Percentiles rank a stretch among this genome's conserved stretches.
phyloP scores from a whole-genome alignment of 2,888 invertebrate species.

The Ormia ochracea region DNA sequence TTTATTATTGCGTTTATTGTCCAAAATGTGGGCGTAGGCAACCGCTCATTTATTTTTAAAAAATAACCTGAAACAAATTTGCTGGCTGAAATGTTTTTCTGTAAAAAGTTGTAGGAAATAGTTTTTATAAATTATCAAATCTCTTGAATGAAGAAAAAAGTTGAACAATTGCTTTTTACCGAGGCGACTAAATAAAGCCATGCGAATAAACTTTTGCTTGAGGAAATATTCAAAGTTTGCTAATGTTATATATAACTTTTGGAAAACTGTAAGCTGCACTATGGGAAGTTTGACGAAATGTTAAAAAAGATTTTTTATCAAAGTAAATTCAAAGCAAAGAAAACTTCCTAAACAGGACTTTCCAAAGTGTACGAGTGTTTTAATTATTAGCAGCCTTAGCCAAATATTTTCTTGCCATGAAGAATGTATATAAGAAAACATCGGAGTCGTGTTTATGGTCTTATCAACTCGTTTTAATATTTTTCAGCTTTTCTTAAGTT shows the following conservation, averaged over 20 bases:
- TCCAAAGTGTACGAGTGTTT: too few relatives aligned
- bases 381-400: conserved; percentile 7
- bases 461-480: too few relatives aligned
- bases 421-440: too few relatives aligned
- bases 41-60: conserved; percentile 22
- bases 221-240: conserved; percentile 41
- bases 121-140: conserved; percentile 50
- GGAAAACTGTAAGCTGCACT: conserved; percentile 7
- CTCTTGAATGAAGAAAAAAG: not conserved
- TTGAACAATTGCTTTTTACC: conserved; percentile 25
- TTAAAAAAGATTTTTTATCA: not conserved
- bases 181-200: conserved; percentile 57
- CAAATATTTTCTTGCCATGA: too few relatives aligned
- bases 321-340: too few relatives aligned
- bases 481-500: too few relatives aligned
- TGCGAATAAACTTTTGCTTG: conserved; percentile 48
- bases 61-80: conserved; percentile 24
- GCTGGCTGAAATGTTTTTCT: conserved; percentile 31
- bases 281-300: not conserved
- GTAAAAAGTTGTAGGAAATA: conserved; percentile 16
- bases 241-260: not conserved
- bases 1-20: conserved; percentile 9
- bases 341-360: too few relatives aligned
- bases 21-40: conserved; percentile 51
- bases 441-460: too few relatives aligned